Conservation (phyloP, 2,113 vertebrate species). For the Macroglossus sobrinus region DNA sequence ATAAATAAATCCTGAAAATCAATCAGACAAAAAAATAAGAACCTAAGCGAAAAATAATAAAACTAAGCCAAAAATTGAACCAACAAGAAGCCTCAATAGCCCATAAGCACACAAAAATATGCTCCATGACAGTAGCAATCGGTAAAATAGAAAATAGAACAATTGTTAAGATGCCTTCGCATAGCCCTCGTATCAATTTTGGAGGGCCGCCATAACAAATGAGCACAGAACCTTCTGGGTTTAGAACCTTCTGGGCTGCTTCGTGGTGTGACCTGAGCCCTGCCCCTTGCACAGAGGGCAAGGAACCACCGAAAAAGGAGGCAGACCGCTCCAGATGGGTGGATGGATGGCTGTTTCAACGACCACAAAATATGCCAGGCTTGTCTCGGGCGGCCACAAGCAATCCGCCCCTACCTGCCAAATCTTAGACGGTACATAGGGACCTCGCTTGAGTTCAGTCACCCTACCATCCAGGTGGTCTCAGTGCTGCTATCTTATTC, state of each 20-base stretch:
- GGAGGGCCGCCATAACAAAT: background rate
- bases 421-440: background rate
- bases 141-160: background rate
- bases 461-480: background rate
- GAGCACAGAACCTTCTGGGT: background rate
- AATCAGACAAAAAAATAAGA: background rate
- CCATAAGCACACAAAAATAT: background rate
- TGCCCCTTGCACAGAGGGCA: background rate
- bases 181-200: background rate
- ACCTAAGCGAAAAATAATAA: no score
- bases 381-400: background rate
- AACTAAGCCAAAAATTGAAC: background rate
- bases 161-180: background rate
- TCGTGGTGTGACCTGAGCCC: background rate
- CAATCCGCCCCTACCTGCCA: background rate
- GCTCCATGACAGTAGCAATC: no score
- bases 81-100: background rate
- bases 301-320: background rate
- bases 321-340: background rate
- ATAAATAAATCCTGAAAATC: background rate
- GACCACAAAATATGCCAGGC: background rate
- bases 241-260: background rate
- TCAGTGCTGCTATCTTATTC: background rate
- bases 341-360: background rate
- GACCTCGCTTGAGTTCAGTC: background rate